Evolutionary conservation across 1,140 invertebrate genomes (phyloP).

Genomic region (Helicoverpa armigera): DNA sequence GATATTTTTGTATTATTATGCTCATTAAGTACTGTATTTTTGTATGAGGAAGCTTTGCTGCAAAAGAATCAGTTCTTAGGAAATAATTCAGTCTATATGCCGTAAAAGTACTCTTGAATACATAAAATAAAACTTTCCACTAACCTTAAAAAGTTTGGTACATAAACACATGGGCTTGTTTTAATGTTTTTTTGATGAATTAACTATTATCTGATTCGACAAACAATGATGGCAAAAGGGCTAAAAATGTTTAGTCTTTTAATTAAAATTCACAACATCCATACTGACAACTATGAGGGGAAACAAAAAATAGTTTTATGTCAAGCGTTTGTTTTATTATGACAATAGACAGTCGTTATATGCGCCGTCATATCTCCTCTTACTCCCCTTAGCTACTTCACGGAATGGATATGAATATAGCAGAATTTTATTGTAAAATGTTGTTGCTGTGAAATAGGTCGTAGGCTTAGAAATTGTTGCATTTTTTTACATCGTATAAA

Average conservation of each 20-base stretch:
- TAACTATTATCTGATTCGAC: too few relatives aligned
- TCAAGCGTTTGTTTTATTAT: neutral
- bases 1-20: constrained; percentile 56
- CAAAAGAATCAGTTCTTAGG: neutral
- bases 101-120: too few relatives aligned
- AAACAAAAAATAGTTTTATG: neutral
- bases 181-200: too few relatives aligned
- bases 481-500: too few relatives aligned
- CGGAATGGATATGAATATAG: neutral
- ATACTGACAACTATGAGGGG: neutral
- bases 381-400: neutral
- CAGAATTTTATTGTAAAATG: neutral
- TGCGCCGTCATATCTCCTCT: neutral
- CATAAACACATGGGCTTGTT: too few relatives aligned
- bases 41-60: neutral
- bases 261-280: neutral
- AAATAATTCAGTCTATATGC: neutral
- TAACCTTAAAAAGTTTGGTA: too few relatives aligned
- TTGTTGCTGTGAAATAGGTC: constrained; percentile 2
- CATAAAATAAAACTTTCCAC: too few relatives aligned
- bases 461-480: neutral
- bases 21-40: constrained; percentile 35
- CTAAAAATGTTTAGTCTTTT: neutral
- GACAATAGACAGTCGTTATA: neutral
- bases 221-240: too few relatives aligned